These are phyloP conservation scores for Acholoe squamosa DNA, from an alignment of 2,888 invertebrate species.

Conservation along the genomic window DNA sequence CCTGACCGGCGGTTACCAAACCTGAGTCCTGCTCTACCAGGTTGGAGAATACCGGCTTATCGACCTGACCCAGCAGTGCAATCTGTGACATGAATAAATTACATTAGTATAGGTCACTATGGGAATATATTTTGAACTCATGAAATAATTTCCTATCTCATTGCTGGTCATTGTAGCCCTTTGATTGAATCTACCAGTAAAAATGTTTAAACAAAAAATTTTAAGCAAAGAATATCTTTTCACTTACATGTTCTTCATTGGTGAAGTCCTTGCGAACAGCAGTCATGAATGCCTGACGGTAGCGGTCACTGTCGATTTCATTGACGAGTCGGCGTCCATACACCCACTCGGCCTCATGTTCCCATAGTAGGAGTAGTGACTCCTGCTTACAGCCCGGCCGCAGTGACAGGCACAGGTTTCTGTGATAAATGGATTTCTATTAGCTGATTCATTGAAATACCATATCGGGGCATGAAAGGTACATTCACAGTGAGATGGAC, in stretches of 20 bases:
- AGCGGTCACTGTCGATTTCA: conserved; percentile 81
- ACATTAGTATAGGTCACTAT: too few relatives aligned
- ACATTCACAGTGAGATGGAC: too few relatives aligned
- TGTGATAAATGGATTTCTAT: too few relatives aligned
- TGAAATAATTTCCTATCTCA: too few relatives aligned
- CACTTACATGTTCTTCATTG: conserved; percentile 78
- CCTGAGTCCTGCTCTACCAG: conserved; percentile 82
- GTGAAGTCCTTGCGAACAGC: conserved; percentile 82
- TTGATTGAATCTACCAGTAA: too few relatives aligned
- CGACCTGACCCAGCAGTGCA: conserved; percentile 73
- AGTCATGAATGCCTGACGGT: conserved; percentile 79
- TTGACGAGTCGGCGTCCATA: conserved; percentile 82
- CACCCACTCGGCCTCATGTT: conserved; percentile 83
- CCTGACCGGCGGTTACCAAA: conserved; percentile 80
- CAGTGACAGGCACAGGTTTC: conserved; percentile 82
- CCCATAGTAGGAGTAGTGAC: conserved; percentile 81
- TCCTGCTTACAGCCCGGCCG: conserved; percentile 77
- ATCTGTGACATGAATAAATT: neutral
- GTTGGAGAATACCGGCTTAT: conserved; percentile 81
- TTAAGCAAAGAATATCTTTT: neutral
- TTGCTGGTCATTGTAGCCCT: too few relatives aligned
- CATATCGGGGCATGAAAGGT: too few relatives aligned
- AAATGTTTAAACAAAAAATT: neutral
- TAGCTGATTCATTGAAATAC: too few relatives aligned
- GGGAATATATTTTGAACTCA: too few relatives aligned